phyloP scores from a whole-genome alignment of 2,888 invertebrate genomes.

The Abrostola triplasia region DNA sequence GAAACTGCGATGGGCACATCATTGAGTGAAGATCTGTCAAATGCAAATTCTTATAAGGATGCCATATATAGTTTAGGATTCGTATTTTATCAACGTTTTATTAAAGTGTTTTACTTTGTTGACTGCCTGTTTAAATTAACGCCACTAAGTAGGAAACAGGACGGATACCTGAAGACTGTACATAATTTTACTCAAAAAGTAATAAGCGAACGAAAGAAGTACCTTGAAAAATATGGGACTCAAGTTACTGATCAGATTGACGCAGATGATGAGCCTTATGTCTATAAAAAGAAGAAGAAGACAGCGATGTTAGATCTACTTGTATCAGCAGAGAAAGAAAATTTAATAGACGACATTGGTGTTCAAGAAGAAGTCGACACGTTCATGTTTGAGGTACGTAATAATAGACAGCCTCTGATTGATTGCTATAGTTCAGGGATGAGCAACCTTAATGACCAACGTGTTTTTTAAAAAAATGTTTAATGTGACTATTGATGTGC shows the following conservation, averaged over 20 bases:
- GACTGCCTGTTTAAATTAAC: slow-evolving; percentile 86
- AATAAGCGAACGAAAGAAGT: slow-evolving; percentile 66
- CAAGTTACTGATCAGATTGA: slow-evolving; percentile 36
- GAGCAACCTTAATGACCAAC: too few relatives aligned
- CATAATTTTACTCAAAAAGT: slow-evolving; percentile 80
- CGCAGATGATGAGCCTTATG: slow-evolving; percentile 54
- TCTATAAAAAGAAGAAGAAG: slow-evolving; percentile 79
- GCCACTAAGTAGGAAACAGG: slow-evolving; percentile 82
- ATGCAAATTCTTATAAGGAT: slow-evolving; percentile 84
- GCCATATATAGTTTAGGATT: slow-evolving; percentile 84
- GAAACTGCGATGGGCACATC: slow-evolving; percentile 92
- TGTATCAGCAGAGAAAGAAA: slow-evolving; percentile 81
- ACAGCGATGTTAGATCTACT: slow-evolving; percentile 89
- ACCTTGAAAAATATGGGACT: slow-evolving; percentile 51
- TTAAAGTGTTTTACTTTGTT: slow-evolving; percentile 88
- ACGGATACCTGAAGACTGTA: slow-evolving; percentile 69
- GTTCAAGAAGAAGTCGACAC: slow-evolving; percentile 90
- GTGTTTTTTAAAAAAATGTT: too few relatives aligned
- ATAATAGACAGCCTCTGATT: too few relatives aligned
- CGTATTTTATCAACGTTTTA: slow-evolving; percentile 71
- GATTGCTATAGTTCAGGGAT: too few relatives aligned
- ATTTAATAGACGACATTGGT: slow-evolving; percentile 83
- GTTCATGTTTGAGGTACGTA: slow-evolving; percentile 88
- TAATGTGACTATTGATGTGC: too few relatives aligned
- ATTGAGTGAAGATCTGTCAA: slow-evolving; percentile 79